These are phyloP conservation scores for Muricea muricata DNA, from an alignment of 92 coral and sea anemone species.

Conservation along the genomic window DNA sequence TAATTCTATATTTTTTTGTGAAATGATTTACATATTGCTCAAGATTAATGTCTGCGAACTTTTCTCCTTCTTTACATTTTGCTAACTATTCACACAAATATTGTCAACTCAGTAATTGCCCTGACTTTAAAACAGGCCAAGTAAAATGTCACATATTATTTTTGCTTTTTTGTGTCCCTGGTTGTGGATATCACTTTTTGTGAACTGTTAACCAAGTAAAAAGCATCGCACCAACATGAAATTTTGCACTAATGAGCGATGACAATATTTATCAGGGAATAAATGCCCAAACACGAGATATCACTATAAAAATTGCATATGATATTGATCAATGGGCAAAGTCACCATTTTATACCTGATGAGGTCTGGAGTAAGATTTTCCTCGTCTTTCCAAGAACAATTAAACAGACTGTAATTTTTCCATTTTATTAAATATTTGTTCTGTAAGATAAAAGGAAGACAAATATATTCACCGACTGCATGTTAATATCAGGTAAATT, in stretches of 20 bases:
- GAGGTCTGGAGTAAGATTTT: conserved; percentile 16
- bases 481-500: background rate
- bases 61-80: background rate
- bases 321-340: background rate
- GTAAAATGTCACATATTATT: background rate
- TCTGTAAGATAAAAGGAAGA: background rate
- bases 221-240: background rate
- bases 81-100: background rate
- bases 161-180: background rate
- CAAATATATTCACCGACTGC: conserved; percentile 6
- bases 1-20: background rate
- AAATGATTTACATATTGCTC: background rate
- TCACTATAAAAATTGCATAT: background rate
- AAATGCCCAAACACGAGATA: background rate
- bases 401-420: background rate
- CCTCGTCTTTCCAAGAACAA: conserved; percentile 2
- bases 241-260: background rate
- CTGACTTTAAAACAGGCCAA: background rate
- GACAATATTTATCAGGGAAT: background rate
- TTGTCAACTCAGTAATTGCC: background rate
- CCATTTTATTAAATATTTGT: conserved; percentile 2
- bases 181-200: background rate
- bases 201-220: background rate
- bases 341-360: background rate
- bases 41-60: background rate